A percentile compares a stretch with the other conserved stretches of the same genome.
phyloP scores from a whole-genome alignment of 2,113 vertebrate genomes.

The Hemiscyllium ocellatum region DNA sequence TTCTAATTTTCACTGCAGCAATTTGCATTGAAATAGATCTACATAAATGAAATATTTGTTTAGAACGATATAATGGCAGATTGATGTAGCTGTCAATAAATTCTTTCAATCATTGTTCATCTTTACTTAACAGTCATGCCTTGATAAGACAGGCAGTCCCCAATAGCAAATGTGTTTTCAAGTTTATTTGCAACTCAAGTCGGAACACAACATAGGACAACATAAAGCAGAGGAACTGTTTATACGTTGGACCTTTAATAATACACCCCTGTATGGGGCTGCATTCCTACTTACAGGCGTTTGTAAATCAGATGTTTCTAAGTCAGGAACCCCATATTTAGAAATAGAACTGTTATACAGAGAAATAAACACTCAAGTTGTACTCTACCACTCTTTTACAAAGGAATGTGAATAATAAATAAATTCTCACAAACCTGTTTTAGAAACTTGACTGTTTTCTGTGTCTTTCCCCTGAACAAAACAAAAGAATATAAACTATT shows the following conservation, averaged over 20 bases:
- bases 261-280: no score
- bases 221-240: no score
- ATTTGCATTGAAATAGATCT: background rate
- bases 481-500: background rate
- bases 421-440: constrained; percentile 18
- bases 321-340: no score
- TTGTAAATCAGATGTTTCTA: no score
- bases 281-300: no score
- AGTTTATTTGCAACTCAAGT: no score
- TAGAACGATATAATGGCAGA: background rate
- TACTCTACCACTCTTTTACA: background rate
- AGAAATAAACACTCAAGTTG: background rate
- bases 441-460: background rate
- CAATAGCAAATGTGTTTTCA: no score
- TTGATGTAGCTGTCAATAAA: background rate
- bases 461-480: constrained; percentile 11
- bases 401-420: background rate
- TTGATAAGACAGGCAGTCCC: background rate
- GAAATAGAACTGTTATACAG: background rate
- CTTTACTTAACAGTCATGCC: background rate
- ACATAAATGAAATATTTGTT: background rate
- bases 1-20: no score
- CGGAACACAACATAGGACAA: no score
- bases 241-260: no score
- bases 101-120: background rate